These are phyloP conservation scores for Drosophila pallidifrons DNA, from an alignment of 1,140 invertebrate genomes.

Conservation along the genomic window DNA sequence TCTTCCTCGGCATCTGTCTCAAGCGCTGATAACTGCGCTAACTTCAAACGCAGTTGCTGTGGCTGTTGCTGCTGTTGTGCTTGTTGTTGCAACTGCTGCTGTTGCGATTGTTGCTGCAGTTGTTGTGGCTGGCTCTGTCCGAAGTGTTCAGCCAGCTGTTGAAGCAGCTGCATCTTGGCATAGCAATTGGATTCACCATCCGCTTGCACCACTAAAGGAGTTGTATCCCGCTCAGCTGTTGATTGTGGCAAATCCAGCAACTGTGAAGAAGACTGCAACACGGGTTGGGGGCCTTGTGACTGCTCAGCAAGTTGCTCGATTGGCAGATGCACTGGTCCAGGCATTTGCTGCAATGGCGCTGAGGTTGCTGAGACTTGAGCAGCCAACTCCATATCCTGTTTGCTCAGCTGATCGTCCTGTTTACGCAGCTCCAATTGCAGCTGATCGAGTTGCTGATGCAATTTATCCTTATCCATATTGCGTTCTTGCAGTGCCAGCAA, in stretches of 20 bases:
- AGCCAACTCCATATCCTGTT: constrained; percentile 19
- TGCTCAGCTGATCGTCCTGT: constrained; percentile 17
- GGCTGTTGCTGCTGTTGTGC: neutral
- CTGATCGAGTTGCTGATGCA: constrained; percentile 21
- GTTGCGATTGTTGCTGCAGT: constrained; percentile 16
- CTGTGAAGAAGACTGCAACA: neutral
- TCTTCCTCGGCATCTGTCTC: neutral
- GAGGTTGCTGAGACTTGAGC: constrained; percentile 7
- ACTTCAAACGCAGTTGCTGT: constrained; percentile 5
- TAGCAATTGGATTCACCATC: constrained; percentile 16
- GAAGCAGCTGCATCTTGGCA: constrained; percentile 47
- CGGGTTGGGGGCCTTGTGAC: neutral
- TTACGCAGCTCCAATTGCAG: constrained; percentile 20
- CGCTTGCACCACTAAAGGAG: constrained; percentile 7
- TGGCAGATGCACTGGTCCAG: neutral
- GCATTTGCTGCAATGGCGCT: neutral
- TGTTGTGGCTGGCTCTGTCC: constrained; percentile 13
- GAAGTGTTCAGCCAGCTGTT: constrained; percentile 52
- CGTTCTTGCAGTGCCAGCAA: neutral
- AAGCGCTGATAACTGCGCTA: neutral
- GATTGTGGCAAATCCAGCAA: neutral
- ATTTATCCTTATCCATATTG: constrained; percentile 4
- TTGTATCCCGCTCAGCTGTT: constrained; percentile 6
- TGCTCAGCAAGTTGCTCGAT: neutral
- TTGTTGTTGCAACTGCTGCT: neutral